Percentiles rank a stretch among this genome's conserved stretches.
Conservation (phyloP, 1,140 invertebrate species). For the Drosophila melanica region DNA sequence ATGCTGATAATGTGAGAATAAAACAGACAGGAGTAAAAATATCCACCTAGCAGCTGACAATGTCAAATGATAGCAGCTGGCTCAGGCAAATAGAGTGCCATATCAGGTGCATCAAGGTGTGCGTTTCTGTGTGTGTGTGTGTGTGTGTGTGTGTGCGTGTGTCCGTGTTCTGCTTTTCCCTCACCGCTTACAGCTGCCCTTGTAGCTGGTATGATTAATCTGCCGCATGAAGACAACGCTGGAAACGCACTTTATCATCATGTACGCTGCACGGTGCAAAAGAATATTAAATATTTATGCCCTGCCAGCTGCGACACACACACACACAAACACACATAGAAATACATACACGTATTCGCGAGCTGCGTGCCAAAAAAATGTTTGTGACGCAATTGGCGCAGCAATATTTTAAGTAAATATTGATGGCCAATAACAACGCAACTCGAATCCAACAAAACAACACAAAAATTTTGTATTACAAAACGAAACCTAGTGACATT, state of each 20-base stretch:
- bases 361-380: slow-evolving; percentile 18
- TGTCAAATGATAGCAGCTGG: slow-evolving; percentile 40
- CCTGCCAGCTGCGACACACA: slow-evolving; percentile 42
- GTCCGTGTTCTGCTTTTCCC: slow-evolving; percentile 22
- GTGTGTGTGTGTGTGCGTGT: slow-evolving; percentile 35
- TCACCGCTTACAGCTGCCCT: neutral
- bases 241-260: slow-evolving; percentile 73
- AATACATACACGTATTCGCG: neutral
- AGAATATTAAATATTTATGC: slow-evolving; percentile 77
- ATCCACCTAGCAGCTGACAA: slow-evolving; percentile 42
- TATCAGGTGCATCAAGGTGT: slow-evolving; percentile 37
- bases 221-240: slow-evolving; percentile 57
- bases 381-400: slow-evolving; percentile 57
- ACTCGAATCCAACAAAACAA: slow-evolving; percentile 1
- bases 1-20: slow-evolving; percentile 76
- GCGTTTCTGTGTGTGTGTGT: slow-evolving; percentile 1
- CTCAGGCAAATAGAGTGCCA: neutral
- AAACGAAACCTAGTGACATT: slow-evolving; percentile 27
- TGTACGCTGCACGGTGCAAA: slow-evolving; percentile 42
- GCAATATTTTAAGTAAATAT: slow-evolving; percentile 73
- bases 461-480: neutral
- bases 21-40: slow-evolving; percentile 12
- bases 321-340: neutral
- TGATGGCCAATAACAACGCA: slow-evolving; percentile 48
- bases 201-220: slow-evolving; percentile 69